Conservation (phyloP, 1,140 invertebrate species). For the Euborellia annulipes region DNA sequence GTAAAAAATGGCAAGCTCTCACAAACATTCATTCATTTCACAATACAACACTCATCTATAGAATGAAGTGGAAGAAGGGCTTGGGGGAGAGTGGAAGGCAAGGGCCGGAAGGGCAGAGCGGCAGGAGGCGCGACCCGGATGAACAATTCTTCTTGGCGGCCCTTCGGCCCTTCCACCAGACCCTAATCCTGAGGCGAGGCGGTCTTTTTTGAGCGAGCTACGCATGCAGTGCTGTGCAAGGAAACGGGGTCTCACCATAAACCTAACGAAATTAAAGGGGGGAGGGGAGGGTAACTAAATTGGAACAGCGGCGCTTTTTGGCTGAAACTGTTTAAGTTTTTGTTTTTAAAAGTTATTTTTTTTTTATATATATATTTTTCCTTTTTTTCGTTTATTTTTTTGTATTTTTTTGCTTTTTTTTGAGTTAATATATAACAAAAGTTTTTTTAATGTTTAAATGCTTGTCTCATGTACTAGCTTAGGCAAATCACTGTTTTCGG, state of each 20-base stretch:
- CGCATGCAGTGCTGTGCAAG: too few relatives aligned
- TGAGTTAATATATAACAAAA: constrained; percentile 5
- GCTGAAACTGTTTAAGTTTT: not conserved
- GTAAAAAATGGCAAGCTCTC: constrained; percentile 12
- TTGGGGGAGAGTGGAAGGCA: too few relatives aligned
- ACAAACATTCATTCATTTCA: constrained; percentile 13
- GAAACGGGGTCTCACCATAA: not conserved
- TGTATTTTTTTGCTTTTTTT: too few relatives aligned
- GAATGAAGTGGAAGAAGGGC: too few relatives aligned
- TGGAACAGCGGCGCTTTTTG: not conserved
- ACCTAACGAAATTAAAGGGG: constrained; percentile 3
- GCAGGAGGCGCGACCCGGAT: too few relatives aligned
- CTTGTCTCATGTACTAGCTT: constrained; percentile 55
- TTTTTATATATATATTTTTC: constrained; percentile 4
- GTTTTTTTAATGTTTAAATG: constrained; percentile 34
- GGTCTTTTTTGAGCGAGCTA: too few relatives aligned
- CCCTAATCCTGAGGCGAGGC: too few relatives aligned
- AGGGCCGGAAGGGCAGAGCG: too few relatives aligned
- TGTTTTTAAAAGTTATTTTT: constrained; percentile 1
- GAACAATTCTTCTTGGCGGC: too few relatives aligned
- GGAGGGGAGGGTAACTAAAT: not conserved
- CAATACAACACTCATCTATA: constrained; percentile 14
- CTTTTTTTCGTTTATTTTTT: too few relatives aligned
- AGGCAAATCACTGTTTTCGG: constrained; percentile 32
- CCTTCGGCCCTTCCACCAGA: too few relatives aligned